Percentiles rank a stretch among this genome's conserved stretches.
Conservation (phyloP, 2,888 invertebrate species). For the Acronicta aceris region DNA sequence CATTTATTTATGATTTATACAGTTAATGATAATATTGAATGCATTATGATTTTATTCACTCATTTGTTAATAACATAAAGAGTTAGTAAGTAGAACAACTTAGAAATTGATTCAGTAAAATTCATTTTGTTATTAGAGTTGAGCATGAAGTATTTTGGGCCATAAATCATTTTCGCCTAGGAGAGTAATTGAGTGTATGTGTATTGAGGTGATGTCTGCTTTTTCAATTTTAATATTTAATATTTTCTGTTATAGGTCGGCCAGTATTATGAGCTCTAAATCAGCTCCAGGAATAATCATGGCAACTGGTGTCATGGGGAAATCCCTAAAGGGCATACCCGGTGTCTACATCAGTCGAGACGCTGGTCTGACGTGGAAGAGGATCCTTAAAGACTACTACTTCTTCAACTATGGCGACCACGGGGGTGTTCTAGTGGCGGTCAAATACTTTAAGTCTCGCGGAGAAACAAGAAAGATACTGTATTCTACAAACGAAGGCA, state of each 20-base stretch:
- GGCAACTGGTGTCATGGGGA: conserved; percentile 94
- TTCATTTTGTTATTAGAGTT: conserved; percentile 11
- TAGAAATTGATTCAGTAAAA: conserved; percentile 18
- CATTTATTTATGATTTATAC: conserved; percentile 15
- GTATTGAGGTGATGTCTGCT: conserved; percentile 18
- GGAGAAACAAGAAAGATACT: conserved; percentile 94
- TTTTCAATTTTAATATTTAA: conserved; percentile 8
- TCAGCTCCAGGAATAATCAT: conserved; percentile 96
- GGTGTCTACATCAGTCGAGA: conserved; percentile 87
- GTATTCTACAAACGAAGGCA: conserved; percentile 96
- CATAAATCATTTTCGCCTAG: conserved; percentile 17
- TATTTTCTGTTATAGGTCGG: conserved; percentile 85
- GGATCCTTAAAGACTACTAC: conserved; percentile 94
- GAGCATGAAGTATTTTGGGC: conserved; percentile 32
- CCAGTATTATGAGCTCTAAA: conserved; percentile 95
- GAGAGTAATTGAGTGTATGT: conserved; percentile 5
- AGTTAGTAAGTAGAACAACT: conserved; percentile 12
- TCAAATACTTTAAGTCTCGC: conserved; percentile 93
- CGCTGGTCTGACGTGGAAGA: conserved; percentile 90
- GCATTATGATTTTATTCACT: conserved; percentile 27
- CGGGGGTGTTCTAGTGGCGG: conserved; percentile 96
- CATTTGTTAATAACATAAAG: conserved; percentile 29
- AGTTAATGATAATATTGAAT: conserved; percentile 22
- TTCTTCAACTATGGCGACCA: conserved; percentile 97
- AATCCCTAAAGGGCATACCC: conserved; percentile 93